Conservation (phyloP, 2,888 invertebrate genomes). For the Neuroscelio doddi region DNA sequence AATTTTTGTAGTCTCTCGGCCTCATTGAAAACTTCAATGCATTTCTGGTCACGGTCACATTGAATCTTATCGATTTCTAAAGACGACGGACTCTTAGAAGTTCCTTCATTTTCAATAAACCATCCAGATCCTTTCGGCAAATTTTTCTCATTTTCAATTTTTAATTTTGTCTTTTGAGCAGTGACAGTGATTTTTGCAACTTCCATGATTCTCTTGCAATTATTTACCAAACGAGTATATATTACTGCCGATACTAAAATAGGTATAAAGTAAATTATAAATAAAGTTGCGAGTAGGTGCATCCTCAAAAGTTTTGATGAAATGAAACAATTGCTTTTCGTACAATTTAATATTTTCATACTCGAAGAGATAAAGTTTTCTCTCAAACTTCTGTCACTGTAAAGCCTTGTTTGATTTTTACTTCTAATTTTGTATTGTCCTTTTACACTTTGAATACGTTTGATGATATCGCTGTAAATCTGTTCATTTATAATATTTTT, state of each 20-base stretch:
- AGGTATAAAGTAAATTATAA: conserved; percentile 51
- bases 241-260: conserved; percentile 31
- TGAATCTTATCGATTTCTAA: neutral
- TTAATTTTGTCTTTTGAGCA: conserved; percentile 8
- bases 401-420: conserved; percentile 15
- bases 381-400: neutral
- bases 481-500: conserved; percentile 13
- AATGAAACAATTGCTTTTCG: conserved; percentile 54
- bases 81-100: neutral
- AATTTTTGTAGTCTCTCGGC: conserved; percentile 25
- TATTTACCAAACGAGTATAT: conserved; percentile 27
- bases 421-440: conserved; percentile 16
- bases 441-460: conserved; percentile 51
- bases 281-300: conserved; percentile 58
- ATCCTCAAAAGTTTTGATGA: conserved; percentile 58
- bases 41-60: conserved; percentile 10
- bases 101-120: conserved; percentile 13
- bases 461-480: conserved; percentile 57
- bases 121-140: conserved; percentile 6
- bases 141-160: conserved; percentile 2
- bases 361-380: neutral
- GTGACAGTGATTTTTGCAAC: conserved; percentile 10
- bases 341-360: conserved; percentile 19
- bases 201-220: conserved; percentile 24
- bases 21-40: conserved; percentile 14